Conservation (phyloP, 2,797 vertebrate genomes). For the Leontocebus nigricollis region DNA sequence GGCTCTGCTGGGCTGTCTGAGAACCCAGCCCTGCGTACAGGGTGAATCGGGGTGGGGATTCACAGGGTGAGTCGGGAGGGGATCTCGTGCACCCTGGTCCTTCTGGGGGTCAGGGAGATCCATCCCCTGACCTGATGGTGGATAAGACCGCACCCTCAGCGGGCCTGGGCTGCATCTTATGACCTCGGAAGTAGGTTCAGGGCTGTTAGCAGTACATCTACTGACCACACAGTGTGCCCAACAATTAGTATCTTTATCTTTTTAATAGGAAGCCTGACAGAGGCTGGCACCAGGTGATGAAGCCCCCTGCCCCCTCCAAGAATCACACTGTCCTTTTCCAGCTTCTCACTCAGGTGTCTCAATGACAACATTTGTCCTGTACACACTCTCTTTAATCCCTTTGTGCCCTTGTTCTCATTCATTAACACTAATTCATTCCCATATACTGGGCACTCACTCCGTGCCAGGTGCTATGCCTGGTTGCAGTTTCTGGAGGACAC, state of each 20-base stretch:
- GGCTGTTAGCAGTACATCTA: background rate
- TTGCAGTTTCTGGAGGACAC: background rate
- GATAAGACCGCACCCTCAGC: background rate
- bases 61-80: too few relatives aligned
- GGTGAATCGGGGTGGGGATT: too few relatives aligned
- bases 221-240: background rate
- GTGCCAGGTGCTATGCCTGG: background rate
- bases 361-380: background rate
- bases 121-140: background rate
- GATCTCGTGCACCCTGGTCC: too few relatives aligned
- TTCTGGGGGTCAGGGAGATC: background rate
- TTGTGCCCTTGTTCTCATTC: background rate
- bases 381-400: background rate
- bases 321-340: background rate
- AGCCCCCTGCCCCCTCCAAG: background rate
- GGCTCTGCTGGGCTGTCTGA: background rate
- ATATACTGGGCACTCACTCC: background rate
- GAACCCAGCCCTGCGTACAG: too few relatives aligned
- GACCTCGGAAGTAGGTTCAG: background rate
- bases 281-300: background rate
- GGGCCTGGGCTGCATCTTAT: background rate
- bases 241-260: background rate
- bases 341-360: background rate
- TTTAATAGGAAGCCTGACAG: background rate
- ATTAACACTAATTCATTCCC: background rate